Evolutionary conservation across 53 echinoderm and acorn worm genomes (phyloP).

Genomic region (Apostichopus leukothele): DNA sequence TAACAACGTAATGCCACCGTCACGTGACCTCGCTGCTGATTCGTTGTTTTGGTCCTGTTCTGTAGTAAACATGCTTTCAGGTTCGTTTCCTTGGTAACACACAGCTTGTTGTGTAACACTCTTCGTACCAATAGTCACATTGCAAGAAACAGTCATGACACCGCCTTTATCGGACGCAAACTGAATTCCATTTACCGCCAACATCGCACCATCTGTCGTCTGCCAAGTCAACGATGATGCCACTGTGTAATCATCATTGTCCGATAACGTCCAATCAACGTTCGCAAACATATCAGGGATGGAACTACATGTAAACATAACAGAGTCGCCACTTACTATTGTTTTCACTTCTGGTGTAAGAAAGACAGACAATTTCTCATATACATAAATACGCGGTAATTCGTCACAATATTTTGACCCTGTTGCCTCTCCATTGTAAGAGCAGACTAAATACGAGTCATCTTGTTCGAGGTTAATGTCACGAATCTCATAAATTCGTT

Average conservation of each 20-base stretch:
- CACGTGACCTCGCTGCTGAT: background rate
- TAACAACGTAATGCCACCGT: background rate
- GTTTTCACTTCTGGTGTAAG: background rate
- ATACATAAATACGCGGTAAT: background rate
- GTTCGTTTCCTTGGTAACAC: background rate
- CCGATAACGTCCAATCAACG: slow-evolving; percentile 22
- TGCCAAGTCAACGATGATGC: background rate
- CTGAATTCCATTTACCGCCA: background rate
- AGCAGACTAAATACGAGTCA: background rate
- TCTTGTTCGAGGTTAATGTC: background rate
- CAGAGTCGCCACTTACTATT: slow-evolving; percentile 7
- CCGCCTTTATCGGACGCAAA: background rate
- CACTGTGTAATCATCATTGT: background rate
- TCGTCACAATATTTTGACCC: background rate
- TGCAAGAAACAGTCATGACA: background rate
- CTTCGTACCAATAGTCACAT: background rate
- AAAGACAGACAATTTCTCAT: background rate
- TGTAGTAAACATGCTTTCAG: background rate
- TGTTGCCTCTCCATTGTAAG: background rate
- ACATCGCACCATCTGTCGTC: background rate
- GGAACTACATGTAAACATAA: slow-evolving; percentile 18
- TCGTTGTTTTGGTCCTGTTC: background rate
- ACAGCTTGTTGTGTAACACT: background rate
- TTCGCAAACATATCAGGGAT: background rate
- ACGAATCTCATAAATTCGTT: background rate